Conservation (phyloP, 2,888 invertebrate species). For the Rotaria macrura region DNA sequence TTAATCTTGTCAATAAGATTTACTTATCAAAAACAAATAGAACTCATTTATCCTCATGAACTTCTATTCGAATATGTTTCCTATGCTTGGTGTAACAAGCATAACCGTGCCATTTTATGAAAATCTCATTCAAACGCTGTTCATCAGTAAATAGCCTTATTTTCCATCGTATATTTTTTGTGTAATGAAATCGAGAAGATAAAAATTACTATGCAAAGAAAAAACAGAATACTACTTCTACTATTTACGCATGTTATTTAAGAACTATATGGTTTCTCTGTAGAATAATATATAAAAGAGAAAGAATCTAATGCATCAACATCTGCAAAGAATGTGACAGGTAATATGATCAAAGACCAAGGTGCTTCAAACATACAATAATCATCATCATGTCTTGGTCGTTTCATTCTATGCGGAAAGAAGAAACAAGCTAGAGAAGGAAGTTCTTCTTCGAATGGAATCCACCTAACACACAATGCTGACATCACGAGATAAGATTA, state of each 20-base stretch:
- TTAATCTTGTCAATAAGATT: too few species aligned
- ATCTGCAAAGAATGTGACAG: background rate
- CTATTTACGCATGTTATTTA: background rate
- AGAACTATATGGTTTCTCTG: too few species aligned
- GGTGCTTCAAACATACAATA: too few species aligned
- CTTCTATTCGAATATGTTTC: background rate
- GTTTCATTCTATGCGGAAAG: background rate
- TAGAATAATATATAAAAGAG: background rate
- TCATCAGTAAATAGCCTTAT: background rate
- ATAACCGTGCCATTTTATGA: too few species aligned
- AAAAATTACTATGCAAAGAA: background rate
- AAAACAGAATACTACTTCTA: background rate
- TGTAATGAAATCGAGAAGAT: background rate
- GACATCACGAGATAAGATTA: background rate
- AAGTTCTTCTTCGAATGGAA: background rate
- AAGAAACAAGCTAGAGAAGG: background rate
- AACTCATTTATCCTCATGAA: background rate
- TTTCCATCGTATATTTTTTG: too few species aligned
- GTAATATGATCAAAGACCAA: background rate
- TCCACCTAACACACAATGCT: background rate
- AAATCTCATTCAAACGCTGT: background rate
- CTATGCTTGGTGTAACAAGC: background rate
- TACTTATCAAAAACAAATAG: background rate
- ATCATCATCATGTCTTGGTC: too few species aligned
- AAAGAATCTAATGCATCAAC: background rate